Evolutionary conservation across 2,113 vertebrate species (phyloP).

Genomic region (Rhinolophus sinicus): DNA sequence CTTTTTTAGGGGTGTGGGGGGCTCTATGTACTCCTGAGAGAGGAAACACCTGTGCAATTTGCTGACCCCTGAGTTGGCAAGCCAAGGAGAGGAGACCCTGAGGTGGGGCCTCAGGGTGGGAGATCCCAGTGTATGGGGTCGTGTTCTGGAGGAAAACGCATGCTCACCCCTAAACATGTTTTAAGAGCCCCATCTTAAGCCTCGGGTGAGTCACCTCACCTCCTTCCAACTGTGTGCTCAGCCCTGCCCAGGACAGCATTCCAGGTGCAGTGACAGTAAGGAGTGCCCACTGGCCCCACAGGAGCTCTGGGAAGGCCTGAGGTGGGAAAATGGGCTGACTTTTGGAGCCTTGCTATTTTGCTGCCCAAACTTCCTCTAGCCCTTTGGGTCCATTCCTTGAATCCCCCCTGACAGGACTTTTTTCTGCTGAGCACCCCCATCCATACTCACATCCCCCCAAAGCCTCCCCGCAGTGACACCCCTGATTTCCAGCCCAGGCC

Average conservation of each 20-base stretch:
- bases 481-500: background rate
- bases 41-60: background rate
- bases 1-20: background rate
- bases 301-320: background rate
- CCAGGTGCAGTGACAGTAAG: background rate
- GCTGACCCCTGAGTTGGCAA: background rate
- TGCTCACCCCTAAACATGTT: background rate
- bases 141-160: too few relatives aligned
- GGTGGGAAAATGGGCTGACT: background rate
- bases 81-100: background rate
- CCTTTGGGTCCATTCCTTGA: background rate
- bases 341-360: background rate
- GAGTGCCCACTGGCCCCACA: background rate
- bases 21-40: background rate
- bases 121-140: accelerated
- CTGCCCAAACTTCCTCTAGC: background rate
- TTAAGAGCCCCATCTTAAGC: background rate
- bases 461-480: background rate
- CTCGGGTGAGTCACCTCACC: background rate
- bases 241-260: background rate
- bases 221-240: background rate
- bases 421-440: background rate
- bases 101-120: background rate
- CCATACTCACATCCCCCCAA: background rate
- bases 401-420: background rate